A percentile compares a stretch with the other conserved stretches of the same genome.
Evolutionary conservation across 35 echinoderm and acorn worm genomes (phyloP).

Genomic region (Diadema setosum): DNA sequence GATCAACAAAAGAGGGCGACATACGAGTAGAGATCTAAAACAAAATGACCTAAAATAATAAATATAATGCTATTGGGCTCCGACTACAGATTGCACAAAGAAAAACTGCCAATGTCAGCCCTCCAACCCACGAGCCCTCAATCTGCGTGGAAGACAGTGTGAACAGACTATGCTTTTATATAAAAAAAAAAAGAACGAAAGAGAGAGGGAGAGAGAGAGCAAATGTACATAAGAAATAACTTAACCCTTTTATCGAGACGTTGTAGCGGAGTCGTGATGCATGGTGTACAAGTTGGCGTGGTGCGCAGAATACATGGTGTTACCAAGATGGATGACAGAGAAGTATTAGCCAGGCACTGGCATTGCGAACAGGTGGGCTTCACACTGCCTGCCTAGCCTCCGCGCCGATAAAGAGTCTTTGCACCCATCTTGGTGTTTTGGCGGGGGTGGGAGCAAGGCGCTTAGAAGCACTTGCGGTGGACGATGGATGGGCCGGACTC

Average conservation of each 20-base stretch:
- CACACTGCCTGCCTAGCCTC: constrained; percentile 8
- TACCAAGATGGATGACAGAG: neutral
- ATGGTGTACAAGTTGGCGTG: neutral
- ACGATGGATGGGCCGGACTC: constrained; percentile 79
- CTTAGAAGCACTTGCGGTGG: constrained; percentile 80
- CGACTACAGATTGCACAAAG: constrained; percentile 26
- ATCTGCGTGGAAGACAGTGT: too few species aligned
- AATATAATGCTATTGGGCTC: constrained; percentile 8
- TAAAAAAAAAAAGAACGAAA: neutral
- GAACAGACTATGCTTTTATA: neutral
- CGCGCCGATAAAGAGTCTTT: constrained; percentile 1
- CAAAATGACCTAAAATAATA: neutral
- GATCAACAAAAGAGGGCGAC: neutral
- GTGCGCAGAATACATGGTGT: neutral
- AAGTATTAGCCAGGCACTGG: neutral
- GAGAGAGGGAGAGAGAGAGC: constrained; percentile 21
- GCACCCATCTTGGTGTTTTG: neutral
- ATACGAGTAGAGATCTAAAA: neutral
- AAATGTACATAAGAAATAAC: neutral
- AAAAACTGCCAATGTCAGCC: constrained; percentile 13
- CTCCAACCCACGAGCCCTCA: neutral
- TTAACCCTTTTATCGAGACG: neutral
- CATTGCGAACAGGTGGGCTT: too few species aligned
- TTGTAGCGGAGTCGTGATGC: neutral
- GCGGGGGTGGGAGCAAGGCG: neutral